These are phyloP conservation scores for Caloenas nicobarica DNA, from an alignment of 2,113 vertebrate species.

Conservation along the genomic window DNA sequence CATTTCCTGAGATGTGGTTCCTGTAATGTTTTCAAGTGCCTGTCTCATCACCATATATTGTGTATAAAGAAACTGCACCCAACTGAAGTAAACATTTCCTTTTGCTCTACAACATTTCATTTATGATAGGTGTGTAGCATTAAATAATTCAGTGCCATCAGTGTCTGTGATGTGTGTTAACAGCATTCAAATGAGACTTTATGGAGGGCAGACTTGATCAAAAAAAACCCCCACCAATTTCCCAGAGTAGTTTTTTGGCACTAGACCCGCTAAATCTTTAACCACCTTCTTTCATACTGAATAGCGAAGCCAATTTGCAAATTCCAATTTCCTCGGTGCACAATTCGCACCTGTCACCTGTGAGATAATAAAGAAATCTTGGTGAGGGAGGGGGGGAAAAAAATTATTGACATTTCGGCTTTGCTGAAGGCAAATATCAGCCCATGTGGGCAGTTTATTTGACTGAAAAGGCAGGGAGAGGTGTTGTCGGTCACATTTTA, in stretches of 20 bases:
- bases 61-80: not conserved
- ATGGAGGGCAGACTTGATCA: not conserved
- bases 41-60: fast-evolving
- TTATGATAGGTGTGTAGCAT: not conserved
- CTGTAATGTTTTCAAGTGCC: not conserved
- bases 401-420: not conserved
- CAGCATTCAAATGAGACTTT: constrained; percentile 16
- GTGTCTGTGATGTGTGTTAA: not conserved
- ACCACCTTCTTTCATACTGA: not conserved
- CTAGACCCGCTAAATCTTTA: not conserved
- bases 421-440: not conserved
- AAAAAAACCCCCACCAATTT: not conserved
- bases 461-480: not conserved
- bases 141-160: constrained; percentile 19
- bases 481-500: fast-evolving
- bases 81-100: not conserved
- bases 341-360: not conserved
- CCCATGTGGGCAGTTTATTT: not conserved
- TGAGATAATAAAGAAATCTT: not conserved
- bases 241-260: constrained; percentile 35
- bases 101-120: not conserved
- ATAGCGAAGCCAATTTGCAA: not conserved
- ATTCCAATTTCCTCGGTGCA: not conserved
- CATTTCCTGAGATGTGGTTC: not conserved
- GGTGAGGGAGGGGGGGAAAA: too few relatives aligned